These are phyloP conservation scores for Pholis gunnellus DNA, from an alignment of 2,113 vertebrate species.

Conservation along the genomic window DNA sequence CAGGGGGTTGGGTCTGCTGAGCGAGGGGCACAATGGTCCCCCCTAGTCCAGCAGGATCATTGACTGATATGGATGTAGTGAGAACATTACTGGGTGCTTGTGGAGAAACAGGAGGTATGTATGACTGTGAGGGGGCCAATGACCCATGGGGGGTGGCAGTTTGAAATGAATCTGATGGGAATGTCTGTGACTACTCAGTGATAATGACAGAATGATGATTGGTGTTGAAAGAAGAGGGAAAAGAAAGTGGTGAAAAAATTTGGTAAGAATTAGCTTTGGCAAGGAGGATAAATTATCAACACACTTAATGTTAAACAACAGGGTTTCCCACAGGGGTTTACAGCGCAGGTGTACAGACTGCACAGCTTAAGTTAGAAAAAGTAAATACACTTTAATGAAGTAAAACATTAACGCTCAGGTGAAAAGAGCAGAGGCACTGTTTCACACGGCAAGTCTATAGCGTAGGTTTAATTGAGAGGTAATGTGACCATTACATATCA, in stretches of 20 bases:
- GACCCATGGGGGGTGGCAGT: slow-evolving; percentile 73
- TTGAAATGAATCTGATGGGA: slow-evolving; percentile 79
- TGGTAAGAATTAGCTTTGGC: slow-evolving; percentile 79
- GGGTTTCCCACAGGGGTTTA: slow-evolving; percentile 62
- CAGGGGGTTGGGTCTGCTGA: slow-evolving; percentile 78
- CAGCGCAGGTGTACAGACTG: neutral
- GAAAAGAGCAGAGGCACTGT: neutral
- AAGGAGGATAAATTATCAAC: slow-evolving; percentile 71
- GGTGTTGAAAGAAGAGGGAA: slow-evolving; percentile 59
- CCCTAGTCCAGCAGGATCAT: slow-evolving; percentile 74
- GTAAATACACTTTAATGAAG: neutral
- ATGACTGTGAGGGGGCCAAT: slow-evolving; percentile 77
- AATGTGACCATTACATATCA: neutral
- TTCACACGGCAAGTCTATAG: neutral
- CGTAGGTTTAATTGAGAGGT: neutral
- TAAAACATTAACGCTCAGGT: neutral
- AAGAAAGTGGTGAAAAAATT: slow-evolving; percentile 76
- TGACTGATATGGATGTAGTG: slow-evolving; percentile 72
- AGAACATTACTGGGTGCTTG: slow-evolving; percentile 78
- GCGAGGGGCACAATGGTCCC: slow-evolving; percentile 69
- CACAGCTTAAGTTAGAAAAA: neutral
- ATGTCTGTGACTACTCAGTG: slow-evolving; percentile 79
- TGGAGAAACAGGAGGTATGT: slow-evolving; percentile 74
- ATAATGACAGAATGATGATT: slow-evolving; percentile 64
- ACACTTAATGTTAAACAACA: slow-evolving; percentile 62